These are phyloP conservation scores for Athrips mouffetella DNA, from an alignment of 2,888 invertebrate genomes.

Conservation along the genomic window DNA sequence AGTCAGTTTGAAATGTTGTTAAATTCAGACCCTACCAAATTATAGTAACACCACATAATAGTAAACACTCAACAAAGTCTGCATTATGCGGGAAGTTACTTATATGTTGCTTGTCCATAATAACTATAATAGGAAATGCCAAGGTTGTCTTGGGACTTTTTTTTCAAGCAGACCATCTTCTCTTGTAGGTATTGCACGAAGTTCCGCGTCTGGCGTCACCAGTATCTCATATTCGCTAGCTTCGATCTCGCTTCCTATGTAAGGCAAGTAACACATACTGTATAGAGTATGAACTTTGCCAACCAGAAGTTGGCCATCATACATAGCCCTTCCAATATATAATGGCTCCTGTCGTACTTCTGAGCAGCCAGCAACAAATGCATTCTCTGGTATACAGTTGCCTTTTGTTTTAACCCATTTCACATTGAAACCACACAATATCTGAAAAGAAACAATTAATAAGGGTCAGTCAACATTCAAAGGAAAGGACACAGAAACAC, in stretches of 20 bases:
- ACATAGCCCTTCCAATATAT: constrained; percentile 82
- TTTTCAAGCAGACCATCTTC: no score
- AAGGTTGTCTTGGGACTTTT: no score
- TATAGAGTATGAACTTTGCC: constrained; percentile 86
- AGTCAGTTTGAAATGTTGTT: no score
- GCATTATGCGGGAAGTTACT: no score
- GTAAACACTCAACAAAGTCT: no score
- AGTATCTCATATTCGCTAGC: constrained; percentile 43
- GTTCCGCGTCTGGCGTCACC: constrained; percentile 29
- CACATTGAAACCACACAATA: constrained; percentile 55
- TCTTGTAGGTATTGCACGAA: neutral
- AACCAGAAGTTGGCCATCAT: constrained; percentile 84
- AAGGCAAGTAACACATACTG: constrained; percentile 85
- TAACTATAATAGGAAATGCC: no score
- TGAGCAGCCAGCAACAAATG: constrained; percentile 80
- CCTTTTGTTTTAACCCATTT: constrained; percentile 75
- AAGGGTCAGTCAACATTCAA: neutral
- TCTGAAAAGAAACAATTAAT: constrained; percentile 35
- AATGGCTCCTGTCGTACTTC: constrained; percentile 67
- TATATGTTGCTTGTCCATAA: no score
- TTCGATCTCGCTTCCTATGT: constrained; percentile 37
- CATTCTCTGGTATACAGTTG: constrained; percentile 82
- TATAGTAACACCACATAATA: no score
- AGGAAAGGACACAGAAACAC: neutral
- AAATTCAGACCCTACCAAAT: no score